Evolutionary conservation across 2,888 invertebrate genomes (phyloP).

Genomic region (Helleia helle): DNA sequence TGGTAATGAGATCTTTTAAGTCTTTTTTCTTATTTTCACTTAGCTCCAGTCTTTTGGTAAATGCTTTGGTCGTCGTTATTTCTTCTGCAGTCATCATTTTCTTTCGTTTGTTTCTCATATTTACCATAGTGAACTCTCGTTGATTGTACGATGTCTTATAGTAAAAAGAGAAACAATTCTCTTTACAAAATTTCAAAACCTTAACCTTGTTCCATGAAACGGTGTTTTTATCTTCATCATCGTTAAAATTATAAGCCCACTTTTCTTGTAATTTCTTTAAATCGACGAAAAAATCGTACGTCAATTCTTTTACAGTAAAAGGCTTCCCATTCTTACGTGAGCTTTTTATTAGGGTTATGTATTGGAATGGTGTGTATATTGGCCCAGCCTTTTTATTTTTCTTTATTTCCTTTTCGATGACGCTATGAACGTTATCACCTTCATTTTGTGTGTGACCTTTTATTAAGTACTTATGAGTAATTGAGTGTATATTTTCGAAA

Average conservation of each 20-base stretch:
- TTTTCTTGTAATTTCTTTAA: constrained; percentile 9
- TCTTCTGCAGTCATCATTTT: background rate
- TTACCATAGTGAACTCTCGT: background rate
- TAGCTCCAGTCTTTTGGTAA: background rate
- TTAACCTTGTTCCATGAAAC: background rate
- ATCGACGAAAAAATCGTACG: constrained; percentile 5
- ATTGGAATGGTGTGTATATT: constrained; percentile 20
- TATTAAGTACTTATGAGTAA: constrained; percentile 20
- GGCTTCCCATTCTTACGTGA: constrained; percentile 6
- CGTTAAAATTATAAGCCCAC: constrained; percentile 7
- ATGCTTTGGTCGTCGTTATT: background rate
- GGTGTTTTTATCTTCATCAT: constrained; percentile 1
- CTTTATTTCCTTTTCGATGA: constrained; percentile 20
- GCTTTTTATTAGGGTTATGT: constrained; percentile 16
- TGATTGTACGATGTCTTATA: constrained; percentile 1
- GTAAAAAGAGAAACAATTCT: background rate
- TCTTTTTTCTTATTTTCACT: no score
- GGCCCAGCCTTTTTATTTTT: constrained; percentile 18
- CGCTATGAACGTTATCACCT: constrained; percentile 17
- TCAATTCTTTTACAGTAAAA: constrained; percentile 6
- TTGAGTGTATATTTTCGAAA: constrained; percentile 16
- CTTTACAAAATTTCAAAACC: background rate
- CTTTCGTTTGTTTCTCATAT: background rate
- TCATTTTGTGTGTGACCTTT: constrained; percentile 22
- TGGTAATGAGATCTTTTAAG: no score